phyloP scores from a whole-genome alignment of 2,797 vertebrate genomes.

The Prionace glauca region DNA sequence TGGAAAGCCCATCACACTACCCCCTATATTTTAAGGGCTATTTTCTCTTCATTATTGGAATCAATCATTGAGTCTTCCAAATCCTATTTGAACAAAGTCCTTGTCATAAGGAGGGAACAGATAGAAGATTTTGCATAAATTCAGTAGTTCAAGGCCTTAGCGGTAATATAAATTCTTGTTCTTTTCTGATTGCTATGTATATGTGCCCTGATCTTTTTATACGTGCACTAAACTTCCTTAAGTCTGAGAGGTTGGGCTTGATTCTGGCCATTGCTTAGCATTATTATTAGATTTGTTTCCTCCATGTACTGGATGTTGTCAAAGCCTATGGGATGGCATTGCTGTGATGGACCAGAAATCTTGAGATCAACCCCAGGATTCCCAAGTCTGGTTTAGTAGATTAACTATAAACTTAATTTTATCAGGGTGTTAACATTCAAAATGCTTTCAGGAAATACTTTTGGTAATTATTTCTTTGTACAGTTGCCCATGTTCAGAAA shows the following conservation, averaged over 20 bases:
- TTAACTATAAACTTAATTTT: conserved; percentile 19
- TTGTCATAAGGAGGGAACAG: background rate
- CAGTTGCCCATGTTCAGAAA: background rate
- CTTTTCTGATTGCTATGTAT: background rate
- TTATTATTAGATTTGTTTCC: background rate
- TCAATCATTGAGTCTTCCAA: background rate
- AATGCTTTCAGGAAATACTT: conserved; percentile 13
- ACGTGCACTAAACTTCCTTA: background rate
- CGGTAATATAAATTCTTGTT: background rate
- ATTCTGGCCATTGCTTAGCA: background rate
- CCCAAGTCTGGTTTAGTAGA: background rate
- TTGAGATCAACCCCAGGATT: background rate
- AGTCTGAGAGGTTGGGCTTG: background rate
- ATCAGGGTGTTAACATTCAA: background rate
- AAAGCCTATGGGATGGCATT: background rate
- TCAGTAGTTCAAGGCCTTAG: background rate
- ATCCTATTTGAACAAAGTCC: background rate
- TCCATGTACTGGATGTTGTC: background rate
- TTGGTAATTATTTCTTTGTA: background rate
- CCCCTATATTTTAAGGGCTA: background rate
- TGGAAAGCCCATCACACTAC: background rate
- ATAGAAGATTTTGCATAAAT: background rate
- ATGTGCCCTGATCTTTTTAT: background rate
- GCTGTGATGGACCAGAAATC: background rate
- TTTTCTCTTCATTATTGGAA: conserved; percentile 5